phyloP scores from a whole-genome alignment of 2,888 invertebrate genomes.

The Pseudococcus jackbeardsleyi region DNA sequence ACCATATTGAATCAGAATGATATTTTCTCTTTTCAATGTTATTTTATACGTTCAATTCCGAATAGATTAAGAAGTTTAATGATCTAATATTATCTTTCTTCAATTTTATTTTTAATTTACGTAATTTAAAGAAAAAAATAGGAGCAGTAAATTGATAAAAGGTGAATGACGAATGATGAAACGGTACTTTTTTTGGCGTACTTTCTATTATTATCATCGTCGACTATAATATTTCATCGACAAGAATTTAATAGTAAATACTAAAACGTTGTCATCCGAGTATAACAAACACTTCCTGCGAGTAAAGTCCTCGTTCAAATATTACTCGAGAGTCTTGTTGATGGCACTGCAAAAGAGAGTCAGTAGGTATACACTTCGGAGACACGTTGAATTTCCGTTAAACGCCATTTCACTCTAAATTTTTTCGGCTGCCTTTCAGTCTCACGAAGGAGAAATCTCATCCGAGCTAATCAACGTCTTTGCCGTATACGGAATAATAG shows the following conservation, averaged over 20 bases:
- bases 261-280: not conserved
- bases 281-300: not conserved
- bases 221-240: not conserved
- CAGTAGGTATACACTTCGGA: not conserved
- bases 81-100: too few relatives aligned
- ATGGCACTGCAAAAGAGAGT: too few relatives aligned
- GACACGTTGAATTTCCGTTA: not conserved
- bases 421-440: not conserved
- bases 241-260: not conserved
- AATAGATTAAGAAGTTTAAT: too few relatives aligned
- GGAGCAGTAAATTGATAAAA: not conserved
- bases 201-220: not conserved
- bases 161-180: not conserved
- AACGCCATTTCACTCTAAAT: not conserved
- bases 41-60: too few relatives aligned
- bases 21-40: too few relatives aligned
- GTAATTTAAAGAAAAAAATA: not conserved
- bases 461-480: constrained; percentile 11
- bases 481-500: constrained; percentile 21
- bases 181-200: not conserved
- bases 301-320: not conserved
- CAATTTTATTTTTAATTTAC: too few relatives aligned
- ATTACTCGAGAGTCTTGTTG: too few relatives aligned
- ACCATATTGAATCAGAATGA: too few relatives aligned
- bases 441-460: not conserved